A percentile compares a stretch with the other conserved stretches of the same genome.
phyloP scores from a whole-genome alignment of 2,888 invertebrate genomes.

The Laothoe populi region DNA sequence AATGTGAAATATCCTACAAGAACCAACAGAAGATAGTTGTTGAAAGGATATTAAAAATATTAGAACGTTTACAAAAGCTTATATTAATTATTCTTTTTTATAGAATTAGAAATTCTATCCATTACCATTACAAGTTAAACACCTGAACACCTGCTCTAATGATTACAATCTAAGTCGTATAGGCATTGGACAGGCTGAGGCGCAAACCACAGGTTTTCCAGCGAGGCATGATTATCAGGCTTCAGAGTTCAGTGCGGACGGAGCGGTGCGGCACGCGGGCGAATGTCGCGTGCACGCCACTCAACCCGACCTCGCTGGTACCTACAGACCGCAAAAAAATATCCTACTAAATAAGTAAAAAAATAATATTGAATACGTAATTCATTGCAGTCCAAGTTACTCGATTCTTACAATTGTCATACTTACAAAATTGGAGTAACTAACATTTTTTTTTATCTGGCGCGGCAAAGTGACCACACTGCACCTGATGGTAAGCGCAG shows the following conservation, averaged over 20 bases:
- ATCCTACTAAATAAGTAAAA: slow-evolving; percentile 3
- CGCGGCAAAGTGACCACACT: too few species aligned
- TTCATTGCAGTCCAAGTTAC: not conserved
- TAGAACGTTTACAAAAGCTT: too few species aligned
- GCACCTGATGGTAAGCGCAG: too few species aligned
- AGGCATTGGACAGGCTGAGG: slow-evolving; percentile 8
- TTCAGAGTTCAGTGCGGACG: slow-evolving; percentile 54
- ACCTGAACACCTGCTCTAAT: not conserved
- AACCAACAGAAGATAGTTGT: too few species aligned
- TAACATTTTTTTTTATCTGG: too few species aligned
- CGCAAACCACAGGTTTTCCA: slow-evolving; percentile 46
- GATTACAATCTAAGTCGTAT: not conserved
- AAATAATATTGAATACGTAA: not conserved
- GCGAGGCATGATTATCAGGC: slow-evolving; percentile 33
- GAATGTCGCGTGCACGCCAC: slow-evolving; percentile 46
- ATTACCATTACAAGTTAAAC: not conserved
- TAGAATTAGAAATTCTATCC: not conserved
- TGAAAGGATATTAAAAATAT: too few species aligned
- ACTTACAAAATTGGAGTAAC: too few species aligned
- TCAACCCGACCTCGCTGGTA: slow-evolving; percentile 30
- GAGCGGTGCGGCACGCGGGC: slow-evolving; percentile 62
- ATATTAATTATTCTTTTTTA: too few species aligned
- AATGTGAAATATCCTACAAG: too few species aligned
- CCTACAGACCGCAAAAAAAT: slow-evolving; percentile 29
- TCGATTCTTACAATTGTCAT: not conserved